phyloP scores from a whole-genome alignment of 2,888 invertebrate species.

The Bibio marci region DNA sequence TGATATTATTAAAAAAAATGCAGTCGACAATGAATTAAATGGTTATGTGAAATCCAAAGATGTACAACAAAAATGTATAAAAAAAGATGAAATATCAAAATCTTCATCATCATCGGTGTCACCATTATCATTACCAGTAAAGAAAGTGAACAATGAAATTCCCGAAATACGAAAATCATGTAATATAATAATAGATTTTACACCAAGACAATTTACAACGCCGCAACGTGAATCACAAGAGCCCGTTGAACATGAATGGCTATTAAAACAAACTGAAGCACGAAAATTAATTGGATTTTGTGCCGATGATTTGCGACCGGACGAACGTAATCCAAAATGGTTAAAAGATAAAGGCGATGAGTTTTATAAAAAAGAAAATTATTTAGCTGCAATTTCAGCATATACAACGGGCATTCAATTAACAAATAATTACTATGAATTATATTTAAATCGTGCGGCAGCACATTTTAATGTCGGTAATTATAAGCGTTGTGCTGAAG shows the following conservation, averaged over 20 bases:
- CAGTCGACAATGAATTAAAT: slow-evolving; percentile 3
- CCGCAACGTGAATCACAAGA: slow-evolving; percentile 59
- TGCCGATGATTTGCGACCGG: slow-evolving; percentile 53
- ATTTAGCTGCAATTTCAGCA: slow-evolving; percentile 64
- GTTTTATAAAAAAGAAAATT: slow-evolving; percentile 57
- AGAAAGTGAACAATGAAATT: no score
- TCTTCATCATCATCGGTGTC: no score
- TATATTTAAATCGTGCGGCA: slow-evolving; percentile 60
- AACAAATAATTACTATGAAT: slow-evolving; percentile 45
- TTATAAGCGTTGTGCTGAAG: slow-evolving; percentile 47
- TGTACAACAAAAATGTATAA: neutral
- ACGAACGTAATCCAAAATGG: slow-evolving; percentile 71
- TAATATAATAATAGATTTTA: slow-evolving; percentile 49
- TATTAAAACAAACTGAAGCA: slow-evolving; percentile 59
- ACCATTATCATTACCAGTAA: no score
- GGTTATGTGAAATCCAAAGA: neutral
- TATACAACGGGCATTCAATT: slow-evolving; percentile 62
- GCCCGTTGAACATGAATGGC: slow-evolving; percentile 61
- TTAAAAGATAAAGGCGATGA: slow-evolving; percentile 65
- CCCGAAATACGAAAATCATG: slow-evolving; percentile 34
- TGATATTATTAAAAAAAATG: slow-evolving; percentile 27
- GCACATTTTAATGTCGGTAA: slow-evolving; percentile 65
- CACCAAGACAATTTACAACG: slow-evolving; percentile 61
- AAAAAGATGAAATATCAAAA: neutral
- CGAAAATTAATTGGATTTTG: slow-evolving; percentile 49